A percentile compares a stretch with the other conserved stretches of the same genome.
Evolutionary conservation across 2,113 vertebrate species (phyloP).

Genomic region (Hypanus sabinus): DNA sequence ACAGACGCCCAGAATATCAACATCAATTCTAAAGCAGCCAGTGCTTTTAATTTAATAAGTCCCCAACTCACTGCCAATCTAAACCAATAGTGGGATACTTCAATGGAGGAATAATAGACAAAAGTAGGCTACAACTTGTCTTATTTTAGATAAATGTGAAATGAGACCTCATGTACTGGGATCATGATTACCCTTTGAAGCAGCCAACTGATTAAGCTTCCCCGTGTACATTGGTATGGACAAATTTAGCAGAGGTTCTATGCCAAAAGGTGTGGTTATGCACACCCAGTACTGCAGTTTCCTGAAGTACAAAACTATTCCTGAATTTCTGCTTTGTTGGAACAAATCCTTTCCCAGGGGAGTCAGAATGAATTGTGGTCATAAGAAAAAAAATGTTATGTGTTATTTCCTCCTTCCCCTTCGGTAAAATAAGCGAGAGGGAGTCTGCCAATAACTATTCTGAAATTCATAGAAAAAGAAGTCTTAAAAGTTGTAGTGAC

Average conservation of each 20-base stretch:
- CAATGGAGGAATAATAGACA: neutral
- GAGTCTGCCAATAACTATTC: constrained; percentile 15
- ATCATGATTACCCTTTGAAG: neutral
- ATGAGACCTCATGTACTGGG: neutral
- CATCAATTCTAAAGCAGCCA: neutral
- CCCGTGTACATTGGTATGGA: too few relatives aligned
- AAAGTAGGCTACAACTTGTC: neutral
- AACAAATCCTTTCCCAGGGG: constrained; percentile 6
- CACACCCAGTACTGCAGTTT: constrained; percentile 32
- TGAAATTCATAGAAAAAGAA: constrained; percentile 14
- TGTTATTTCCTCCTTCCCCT: neutral
- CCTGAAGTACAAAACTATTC: constrained; percentile 30
- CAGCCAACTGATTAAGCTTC: neutral
- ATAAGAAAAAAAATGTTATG: constrained; percentile 9
- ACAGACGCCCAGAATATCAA: neutral
- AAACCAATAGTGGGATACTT: neutral
- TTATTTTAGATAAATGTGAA: neutral
- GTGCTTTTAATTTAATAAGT: neutral
- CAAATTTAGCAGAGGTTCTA: neutral
- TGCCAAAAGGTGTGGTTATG: constrained; percentile 35
- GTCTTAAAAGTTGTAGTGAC: constrained; percentile 22
- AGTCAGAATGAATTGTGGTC: neutral
- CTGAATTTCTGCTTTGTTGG: constrained; percentile 11
- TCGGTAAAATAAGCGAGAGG: constrained; percentile 2
- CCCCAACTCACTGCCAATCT: neutral